phyloP scores from a whole-genome alignment of 1,140 invertebrate species.

The Octopus bimaculoides region DNA sequence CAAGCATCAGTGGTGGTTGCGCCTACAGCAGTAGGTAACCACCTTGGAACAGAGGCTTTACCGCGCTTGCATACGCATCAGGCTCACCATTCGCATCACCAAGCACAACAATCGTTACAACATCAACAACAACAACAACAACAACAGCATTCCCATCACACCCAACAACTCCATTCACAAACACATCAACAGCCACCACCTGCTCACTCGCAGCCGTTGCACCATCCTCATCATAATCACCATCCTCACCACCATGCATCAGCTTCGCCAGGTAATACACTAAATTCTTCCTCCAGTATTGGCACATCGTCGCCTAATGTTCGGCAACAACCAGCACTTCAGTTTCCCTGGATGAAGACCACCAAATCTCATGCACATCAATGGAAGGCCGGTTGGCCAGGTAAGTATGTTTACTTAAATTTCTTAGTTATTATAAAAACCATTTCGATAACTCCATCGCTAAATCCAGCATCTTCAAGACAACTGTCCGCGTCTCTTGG shows the following conservation, averaged over 20 bases:
- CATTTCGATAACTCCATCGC: no score
- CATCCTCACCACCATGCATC: conserved; percentile 10
- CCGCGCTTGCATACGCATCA: neutral
- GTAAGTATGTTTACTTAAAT: conserved; percentile 28
- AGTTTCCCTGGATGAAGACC: conserved; percentile 58
- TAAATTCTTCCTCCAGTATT: neutral
- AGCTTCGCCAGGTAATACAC: conserved; percentile 17
- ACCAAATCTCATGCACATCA: conserved; percentile 56
- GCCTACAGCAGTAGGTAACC: neutral
- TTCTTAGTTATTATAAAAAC: no score
- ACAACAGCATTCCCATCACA: neutral
- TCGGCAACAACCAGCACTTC: conserved; percentile 33
- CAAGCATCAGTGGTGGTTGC: conserved; percentile 12
- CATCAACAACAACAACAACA: conserved; percentile 18
- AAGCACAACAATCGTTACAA: neutral
- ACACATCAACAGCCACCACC: neutral
- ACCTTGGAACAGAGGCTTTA: neutral
- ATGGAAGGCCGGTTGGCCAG: conserved; percentile 56
- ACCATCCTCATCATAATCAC: neutral
- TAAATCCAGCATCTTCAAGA: no score
- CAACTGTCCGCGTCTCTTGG: no score
- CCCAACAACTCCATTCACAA: neutral
- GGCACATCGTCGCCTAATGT: neutral
- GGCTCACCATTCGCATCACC: no score
- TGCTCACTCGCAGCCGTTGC: neutral